Percentiles rank a stretch among this genome's conserved stretches.
Conservation (phyloP, 2,113 vertebrate species). For the Notiomystis cincta region DNA sequence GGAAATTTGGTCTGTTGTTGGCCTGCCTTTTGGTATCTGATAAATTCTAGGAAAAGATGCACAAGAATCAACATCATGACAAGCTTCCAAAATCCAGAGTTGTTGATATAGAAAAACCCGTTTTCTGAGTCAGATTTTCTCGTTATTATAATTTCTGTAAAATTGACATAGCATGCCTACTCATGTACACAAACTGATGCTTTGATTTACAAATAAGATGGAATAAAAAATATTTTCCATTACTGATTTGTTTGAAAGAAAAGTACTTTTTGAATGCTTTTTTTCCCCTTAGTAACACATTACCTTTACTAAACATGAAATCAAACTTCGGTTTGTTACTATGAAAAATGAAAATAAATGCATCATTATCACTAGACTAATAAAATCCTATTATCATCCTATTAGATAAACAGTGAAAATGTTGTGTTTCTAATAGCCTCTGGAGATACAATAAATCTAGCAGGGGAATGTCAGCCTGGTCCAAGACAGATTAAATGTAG, state of each 20-base stretch:
- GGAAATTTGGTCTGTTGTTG: not conserved
- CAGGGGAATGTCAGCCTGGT: slow-evolving; percentile 31
- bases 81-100: not conserved
- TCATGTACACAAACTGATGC: not conserved
- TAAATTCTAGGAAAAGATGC: not conserved
- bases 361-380: not conserved
- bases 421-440: slow-evolving; percentile 25
- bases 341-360: slow-evolving; percentile 4
- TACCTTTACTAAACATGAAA: not conserved
- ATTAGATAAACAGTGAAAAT: slow-evolving; percentile 50
- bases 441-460: slow-evolving; percentile 40
- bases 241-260: not conserved
- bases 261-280: not conserved
- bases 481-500: slow-evolving; percentile 57
- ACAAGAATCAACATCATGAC: not conserved
- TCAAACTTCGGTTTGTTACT: not conserved
- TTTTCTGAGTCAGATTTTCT: not conserved
- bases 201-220: not conserved
- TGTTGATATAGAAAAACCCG: not conserved
- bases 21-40: not conserved
- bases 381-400: slow-evolving; percentile 41
- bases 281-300: not conserved
- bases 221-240: not conserved
- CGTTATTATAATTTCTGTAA: not conserved
- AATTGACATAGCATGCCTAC: not conserved